These are phyloP conservation scores for Microplitis mediator DNA, from an alignment of 1,140 invertebrate species.

Conservation along the genomic window DNA sequence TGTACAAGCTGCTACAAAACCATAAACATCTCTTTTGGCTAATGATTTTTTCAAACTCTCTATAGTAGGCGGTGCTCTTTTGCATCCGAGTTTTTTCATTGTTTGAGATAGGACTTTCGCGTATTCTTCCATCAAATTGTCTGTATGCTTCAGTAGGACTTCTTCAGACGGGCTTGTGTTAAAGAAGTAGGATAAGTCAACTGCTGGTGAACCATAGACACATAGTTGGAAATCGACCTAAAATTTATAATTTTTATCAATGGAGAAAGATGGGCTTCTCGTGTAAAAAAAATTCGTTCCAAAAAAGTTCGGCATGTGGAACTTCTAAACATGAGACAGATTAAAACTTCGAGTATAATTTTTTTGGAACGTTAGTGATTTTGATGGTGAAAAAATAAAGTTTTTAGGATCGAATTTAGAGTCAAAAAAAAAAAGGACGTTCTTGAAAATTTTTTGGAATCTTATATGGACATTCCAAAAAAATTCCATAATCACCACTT, in stretches of 20 bases:
- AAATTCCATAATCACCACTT: too few species aligned
- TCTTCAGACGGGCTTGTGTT: constrained; percentile 53
- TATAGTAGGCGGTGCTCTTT: constrained; percentile 53
- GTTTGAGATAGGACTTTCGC: constrained; percentile 42
- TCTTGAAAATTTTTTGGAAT: too few species aligned
- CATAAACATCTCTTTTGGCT: constrained; percentile 41
- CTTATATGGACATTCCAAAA: too few species aligned
- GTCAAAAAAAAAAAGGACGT: too few species aligned
- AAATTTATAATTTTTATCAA: constrained; percentile 23
- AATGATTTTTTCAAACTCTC: constrained; percentile 48
- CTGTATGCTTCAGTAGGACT: constrained; percentile 43
- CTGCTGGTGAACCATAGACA: constrained; percentile 56
- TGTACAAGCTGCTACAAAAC: constrained; percentile 40
- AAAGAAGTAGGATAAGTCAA: constrained; percentile 64
- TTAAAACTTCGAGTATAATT: too few species aligned
- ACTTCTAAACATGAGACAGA: too few species aligned
- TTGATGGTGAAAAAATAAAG: too few species aligned
- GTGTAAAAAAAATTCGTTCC: too few species aligned
- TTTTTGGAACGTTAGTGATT: too few species aligned
- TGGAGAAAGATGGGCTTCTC: too few species aligned
- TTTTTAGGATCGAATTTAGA: too few species aligned
- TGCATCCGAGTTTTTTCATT: constrained; percentile 53
- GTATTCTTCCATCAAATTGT: constrained; percentile 57
- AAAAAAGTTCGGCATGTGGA: too few species aligned
- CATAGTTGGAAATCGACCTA: constrained; percentile 65